Base-by-base conservation (phyloP, 2,888 invertebrate genomes). In the Aleiodes alternator region DNA sequence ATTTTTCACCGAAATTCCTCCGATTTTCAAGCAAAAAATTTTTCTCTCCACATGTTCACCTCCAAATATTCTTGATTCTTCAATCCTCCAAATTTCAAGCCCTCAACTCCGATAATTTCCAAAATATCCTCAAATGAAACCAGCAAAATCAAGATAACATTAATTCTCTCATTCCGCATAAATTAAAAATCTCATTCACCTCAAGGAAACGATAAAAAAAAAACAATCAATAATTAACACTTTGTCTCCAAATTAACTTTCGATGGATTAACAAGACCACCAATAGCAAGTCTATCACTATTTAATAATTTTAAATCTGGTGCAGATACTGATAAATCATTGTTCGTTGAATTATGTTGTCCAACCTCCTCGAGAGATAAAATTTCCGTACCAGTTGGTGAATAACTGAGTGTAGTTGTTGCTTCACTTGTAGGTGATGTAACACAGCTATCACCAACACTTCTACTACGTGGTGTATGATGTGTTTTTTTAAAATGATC, bases 401-500 rank as follows among this genome's bases (percentile, higher is more conserved):
- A 87, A 72, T 84, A 88, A 70, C 86, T 76, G 43, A 79, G 55
- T 3, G 81, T 81, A 7, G 84, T 85, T 8, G 86, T 87, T 7
- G 83, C 86, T 66, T 89, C 87, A 78, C 87, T 88, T 8, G 85
- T 87, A 4, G 86, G 87, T 38, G 86, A 88, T 0, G 87, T 88
- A 12, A 87, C 85, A 76, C 87, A 88, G 73, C 87, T 87, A n/a
- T 86, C 87, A 9, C 82, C 84, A 11, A 85, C 85, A 76, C 86
- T 86, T 66, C 85, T 83, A 73, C 86, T 87, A 16, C 87, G 82
- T 43, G 83, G 82, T 7, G 83, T 76, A 4, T 81, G 59, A 38
- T 82, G 81, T 9, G 81, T 76, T 66, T 82, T 85, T 69, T 82
- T 82, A 66, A 82, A 79, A 31, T 82, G 82, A 23, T 86, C 84